Evolutionary conservation across 2,113 vertebrate genomes (phyloP).

Genomic region (Jacana jacana): DNA sequence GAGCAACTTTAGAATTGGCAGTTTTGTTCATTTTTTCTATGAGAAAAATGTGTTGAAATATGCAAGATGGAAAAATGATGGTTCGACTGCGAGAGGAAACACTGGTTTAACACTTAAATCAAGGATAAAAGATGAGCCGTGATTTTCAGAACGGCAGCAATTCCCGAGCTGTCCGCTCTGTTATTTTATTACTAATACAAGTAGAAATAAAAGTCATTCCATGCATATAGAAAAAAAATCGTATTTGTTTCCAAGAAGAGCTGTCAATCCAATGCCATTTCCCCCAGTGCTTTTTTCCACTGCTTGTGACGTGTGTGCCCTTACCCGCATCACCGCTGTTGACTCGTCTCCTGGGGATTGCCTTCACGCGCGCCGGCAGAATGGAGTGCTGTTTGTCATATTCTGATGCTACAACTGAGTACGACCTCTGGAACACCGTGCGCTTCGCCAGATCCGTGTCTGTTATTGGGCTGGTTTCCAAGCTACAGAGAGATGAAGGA

Average conservation of each 20-base stretch:
- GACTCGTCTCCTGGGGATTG: conserved; percentile 93
- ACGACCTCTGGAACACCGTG: conserved; percentile 96
- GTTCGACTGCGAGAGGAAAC: not conserved
- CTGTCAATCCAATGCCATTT: not conserved
- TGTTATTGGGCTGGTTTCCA: conserved; percentile 97
- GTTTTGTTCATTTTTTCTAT: not conserved
- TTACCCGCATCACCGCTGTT: conserved; percentile 97
- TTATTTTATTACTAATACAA: not conserved
- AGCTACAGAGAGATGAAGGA: conserved; percentile 70
- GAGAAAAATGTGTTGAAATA: not conserved
- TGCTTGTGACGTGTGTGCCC: not conserved
- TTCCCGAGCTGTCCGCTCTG: not conserved
- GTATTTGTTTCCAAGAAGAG: not conserved
- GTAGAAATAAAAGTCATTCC: not conserved
- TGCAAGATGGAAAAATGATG: not conserved
- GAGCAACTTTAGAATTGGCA: not conserved
- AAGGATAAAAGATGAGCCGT: not conserved
- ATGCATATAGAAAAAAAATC: not conserved
- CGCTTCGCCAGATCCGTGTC: conserved; percentile 96
- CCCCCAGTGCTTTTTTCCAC: not conserved
- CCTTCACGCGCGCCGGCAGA: conserved; percentile 93
- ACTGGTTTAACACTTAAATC: not conserved
- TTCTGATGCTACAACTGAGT: conserved; percentile 97
- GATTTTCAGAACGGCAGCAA: not conserved
- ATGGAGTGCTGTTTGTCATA: conserved; percentile 98